These are phyloP conservation scores for Tinamus guttatus DNA, from an alignment of 2,113 vertebrate species.

Conservation along the genomic window DNA sequence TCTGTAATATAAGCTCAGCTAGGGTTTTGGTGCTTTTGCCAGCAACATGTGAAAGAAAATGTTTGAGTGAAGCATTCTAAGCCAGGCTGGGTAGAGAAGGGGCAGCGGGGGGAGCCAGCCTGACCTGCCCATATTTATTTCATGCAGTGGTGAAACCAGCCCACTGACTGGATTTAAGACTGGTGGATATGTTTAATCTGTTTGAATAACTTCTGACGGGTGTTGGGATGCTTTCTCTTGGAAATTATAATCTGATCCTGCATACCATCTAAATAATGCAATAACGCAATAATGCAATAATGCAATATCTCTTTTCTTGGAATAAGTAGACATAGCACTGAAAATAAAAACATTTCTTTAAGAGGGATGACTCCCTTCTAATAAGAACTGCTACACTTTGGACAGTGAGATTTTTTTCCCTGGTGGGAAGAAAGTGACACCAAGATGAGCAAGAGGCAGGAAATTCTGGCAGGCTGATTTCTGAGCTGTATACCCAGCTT, in stretches of 20 bases:
- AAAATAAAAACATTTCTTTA: background rate
- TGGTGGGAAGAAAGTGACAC: background rate
- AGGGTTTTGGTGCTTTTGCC: slow-evolving; percentile 66
- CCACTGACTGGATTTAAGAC: slow-evolving; percentile 38
- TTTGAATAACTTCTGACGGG: background rate
- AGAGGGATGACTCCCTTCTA: background rate
- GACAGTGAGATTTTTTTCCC: background rate
- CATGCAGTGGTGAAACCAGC: background rate
- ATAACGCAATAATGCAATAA: too few species aligned
- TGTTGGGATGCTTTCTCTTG: background rate
- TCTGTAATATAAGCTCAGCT: slow-evolving; percentile 61
- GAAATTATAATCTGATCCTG: slow-evolving; percentile 31
- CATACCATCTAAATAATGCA: slow-evolving; percentile 36
- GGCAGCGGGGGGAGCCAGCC: background rate
- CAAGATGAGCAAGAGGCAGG: background rate
- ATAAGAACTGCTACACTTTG: background rate
- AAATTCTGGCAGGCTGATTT: background rate
- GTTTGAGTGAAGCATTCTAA: slow-evolving; percentile 48
- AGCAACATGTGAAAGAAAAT: slow-evolving; percentile 64
- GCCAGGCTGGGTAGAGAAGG: slow-evolving; percentile 16
- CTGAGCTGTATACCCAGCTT: background rate
- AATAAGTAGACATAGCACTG: background rate
- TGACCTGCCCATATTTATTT: slow-evolving; percentile 37
- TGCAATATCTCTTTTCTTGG: background rate
- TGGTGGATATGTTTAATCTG: slow-evolving; percentile 22